A percentile compares a stretch with the other conserved stretches of the same genome.
Conservation (phyloP, 2,797 vertebrate species). For the Semaprochilodus insignis region DNA sequence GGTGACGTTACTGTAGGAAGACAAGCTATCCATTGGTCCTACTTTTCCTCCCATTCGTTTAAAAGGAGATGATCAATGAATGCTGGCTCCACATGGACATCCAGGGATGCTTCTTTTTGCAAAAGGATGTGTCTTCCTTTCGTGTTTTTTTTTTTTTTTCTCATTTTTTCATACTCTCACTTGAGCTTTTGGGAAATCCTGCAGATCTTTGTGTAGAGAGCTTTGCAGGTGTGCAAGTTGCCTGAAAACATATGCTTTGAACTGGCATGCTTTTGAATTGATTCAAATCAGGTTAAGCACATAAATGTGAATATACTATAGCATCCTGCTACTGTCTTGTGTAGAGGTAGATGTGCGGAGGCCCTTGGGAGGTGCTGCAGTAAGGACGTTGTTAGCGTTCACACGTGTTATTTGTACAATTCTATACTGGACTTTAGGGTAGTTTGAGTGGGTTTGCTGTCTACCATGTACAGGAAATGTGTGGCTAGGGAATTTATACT, state of each 20-base stretch:
- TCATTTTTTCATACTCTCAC: background rate
- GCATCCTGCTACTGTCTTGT: too few species aligned
- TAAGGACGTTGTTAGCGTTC: too few species aligned
- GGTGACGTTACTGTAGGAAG: conserved; percentile 9
- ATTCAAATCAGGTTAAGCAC: background rate
- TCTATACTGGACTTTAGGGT: too few species aligned
- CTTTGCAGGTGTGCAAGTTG: background rate
- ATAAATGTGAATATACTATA: background rate
- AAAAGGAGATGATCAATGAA: conserved; percentile 5
- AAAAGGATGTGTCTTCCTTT: background rate
- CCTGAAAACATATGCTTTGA: background rate
- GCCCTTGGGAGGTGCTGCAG: too few species aligned
- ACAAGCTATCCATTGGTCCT: background rate
- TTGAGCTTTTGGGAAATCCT: background rate
- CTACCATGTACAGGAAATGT: too few species aligned
- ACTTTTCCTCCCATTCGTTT: background rate
- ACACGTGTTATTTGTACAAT: too few species aligned
- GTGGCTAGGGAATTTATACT: too few species aligned
- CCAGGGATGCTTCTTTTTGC: background rate
- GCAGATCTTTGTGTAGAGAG: background rate
- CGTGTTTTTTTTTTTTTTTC: too few species aligned
- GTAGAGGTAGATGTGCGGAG: too few species aligned
- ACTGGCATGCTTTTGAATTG: too few species aligned
- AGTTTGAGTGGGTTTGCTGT: too few species aligned
- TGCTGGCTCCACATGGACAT: background rate